Evolutionary conservation across 1,140 invertebrate species (phyloP).

Genomic region (Lepidurus packardi): DNA sequence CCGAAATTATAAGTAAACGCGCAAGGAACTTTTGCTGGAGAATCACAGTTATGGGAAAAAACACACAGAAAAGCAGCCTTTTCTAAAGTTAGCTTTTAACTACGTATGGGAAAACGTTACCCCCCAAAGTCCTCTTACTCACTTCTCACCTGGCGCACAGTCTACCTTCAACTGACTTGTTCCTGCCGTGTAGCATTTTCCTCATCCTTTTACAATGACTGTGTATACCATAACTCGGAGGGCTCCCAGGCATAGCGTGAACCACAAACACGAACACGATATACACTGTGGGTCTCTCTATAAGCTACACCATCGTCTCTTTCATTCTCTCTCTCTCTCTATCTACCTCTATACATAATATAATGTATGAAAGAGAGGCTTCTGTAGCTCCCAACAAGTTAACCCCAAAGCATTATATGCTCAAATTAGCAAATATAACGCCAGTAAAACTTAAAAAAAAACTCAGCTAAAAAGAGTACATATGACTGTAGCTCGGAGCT

Average conservation of each 20-base stretch:
- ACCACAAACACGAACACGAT: neutral
- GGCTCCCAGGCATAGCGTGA: conserved; percentile 16
- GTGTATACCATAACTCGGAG: neutral
- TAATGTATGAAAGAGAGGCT: neutral
- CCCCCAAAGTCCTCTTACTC: neutral
- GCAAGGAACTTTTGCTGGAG: too few relatives aligned
- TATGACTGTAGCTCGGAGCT: neutral
- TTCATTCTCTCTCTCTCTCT: too few relatives aligned
- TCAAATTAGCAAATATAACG: conserved; percentile 19
- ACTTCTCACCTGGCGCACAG: conserved; percentile 11
- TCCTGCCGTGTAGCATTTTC: neutral
- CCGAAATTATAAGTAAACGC: too few relatives aligned
- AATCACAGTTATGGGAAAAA: neutral
- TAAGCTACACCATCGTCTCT: neutral
- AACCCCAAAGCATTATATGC: conserved; percentile 15
- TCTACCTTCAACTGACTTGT: conserved; percentile 11
- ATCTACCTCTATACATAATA: too few relatives aligned
- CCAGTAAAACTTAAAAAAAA: neutral
- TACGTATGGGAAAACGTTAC: neutral
- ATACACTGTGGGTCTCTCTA: neutral
- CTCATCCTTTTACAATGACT: conserved; percentile 7
- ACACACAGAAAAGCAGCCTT: neutral
- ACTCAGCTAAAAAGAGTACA: neutral
- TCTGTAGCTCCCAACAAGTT: neutral
- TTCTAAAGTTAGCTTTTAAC: neutral